Percentiles rank a stretch among this genome's conserved stretches.
Conservation (phyloP, 2,888 invertebrate species). For the Mythimna impura region DNA sequence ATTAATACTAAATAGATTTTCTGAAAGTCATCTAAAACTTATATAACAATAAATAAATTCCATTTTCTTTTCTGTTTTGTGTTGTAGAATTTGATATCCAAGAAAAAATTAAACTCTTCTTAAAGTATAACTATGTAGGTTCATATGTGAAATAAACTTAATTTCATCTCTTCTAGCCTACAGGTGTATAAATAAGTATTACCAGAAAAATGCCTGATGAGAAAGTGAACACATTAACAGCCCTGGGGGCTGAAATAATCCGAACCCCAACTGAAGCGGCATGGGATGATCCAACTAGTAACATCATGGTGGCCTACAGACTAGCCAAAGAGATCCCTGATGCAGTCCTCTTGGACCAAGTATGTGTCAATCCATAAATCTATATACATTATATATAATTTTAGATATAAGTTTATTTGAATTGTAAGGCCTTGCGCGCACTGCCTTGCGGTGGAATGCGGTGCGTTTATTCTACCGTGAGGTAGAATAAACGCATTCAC, state of each 20-base stretch:
- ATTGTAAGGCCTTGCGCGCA: too few relatives aligned
- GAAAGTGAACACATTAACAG: conserved; percentile 97
- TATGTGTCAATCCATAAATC: conserved; percentile 70
- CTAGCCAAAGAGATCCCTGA: conserved; percentile 96
- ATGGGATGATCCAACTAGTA: conserved; percentile 96
- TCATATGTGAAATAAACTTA: neutral
- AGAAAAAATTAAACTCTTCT: neutral
- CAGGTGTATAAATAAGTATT: conserved; percentile 98
- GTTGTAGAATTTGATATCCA: neutral
- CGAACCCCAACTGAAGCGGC: conserved; percentile 98
- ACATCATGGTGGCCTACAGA: conserved; percentile 96
- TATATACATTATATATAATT: too few relatives aligned
- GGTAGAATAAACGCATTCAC: too few relatives aligned
- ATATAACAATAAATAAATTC: neutral
- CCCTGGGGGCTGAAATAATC: conserved; percentile 98
- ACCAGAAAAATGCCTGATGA: conserved; percentile 99
- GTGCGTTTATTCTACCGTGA: too few relatives aligned
- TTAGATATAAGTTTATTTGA: too few relatives aligned
- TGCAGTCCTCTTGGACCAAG: conserved; percentile 98
- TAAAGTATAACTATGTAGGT: too few relatives aligned
- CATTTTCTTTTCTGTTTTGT: neutral
- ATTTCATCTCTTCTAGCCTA: conserved; percentile 91
- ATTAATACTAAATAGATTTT: neutral
- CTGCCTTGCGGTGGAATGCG: too few relatives aligned
- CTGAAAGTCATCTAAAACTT: neutral